Conservation (phyloP, 1,140 invertebrate species). For the Cyphomyrmex costatus region DNA sequence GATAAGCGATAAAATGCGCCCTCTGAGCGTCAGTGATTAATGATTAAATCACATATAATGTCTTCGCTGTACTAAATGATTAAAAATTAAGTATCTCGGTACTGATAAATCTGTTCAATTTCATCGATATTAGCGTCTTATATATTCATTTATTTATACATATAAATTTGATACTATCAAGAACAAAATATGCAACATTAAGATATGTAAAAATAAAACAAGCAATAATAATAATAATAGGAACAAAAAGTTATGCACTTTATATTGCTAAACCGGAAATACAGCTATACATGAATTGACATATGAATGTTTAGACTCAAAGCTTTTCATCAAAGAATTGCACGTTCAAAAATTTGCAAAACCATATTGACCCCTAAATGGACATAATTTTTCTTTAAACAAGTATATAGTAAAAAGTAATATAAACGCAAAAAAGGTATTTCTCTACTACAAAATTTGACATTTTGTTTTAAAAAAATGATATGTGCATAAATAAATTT, state of each 20-base stretch:
- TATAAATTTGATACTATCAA: neutral
- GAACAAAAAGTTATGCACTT: neutral
- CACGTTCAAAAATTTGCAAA: neutral
- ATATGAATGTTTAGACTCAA: neutral
- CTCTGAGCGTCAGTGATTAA: constrained; percentile 27
- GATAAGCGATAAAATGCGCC: constrained; percentile 29
- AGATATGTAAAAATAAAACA: neutral
- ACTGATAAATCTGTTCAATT: neutral
- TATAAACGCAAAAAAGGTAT: neutral
- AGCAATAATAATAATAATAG: neutral
- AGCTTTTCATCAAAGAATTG: neutral
- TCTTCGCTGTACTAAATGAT: constrained; percentile 23
- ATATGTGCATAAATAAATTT: neutral
- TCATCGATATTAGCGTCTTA: neutral
- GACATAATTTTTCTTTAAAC: neutral
- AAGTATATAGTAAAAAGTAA: neutral
- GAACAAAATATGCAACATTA: neutral
- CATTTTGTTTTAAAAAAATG: neutral
- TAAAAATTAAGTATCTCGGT: neutral
- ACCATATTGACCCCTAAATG: neutral
- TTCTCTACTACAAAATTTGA: neutral
- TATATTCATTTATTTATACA: neutral
- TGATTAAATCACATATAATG: constrained; percentile 12
- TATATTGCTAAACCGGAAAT: neutral
- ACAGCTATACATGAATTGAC: constrained; percentile 1